Base-by-base conservation (phyloP, 2,797 vertebrate genomes). In the Paguma larvata region DNA sequence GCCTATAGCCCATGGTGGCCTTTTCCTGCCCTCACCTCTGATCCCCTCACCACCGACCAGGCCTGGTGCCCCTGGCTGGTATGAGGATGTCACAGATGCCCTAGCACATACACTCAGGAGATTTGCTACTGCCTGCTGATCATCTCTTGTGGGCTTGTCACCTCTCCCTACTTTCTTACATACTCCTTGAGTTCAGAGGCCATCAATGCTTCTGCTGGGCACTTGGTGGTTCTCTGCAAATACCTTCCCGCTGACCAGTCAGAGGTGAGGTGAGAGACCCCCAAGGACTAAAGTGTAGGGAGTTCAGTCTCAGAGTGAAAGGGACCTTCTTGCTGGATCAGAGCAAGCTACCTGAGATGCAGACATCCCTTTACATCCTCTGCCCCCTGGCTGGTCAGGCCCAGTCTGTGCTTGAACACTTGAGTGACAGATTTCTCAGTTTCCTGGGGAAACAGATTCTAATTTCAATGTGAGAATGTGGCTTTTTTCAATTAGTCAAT, bases 401-500 rank as follows among this genome's bases (percentile, higher is more conserved):
- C 30, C 15, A 6, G 53, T 12, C 11, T 53, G 9, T 13, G 68
- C n/a, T 65, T 53, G 18, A 80, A 62, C 25, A 41, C 77, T 44
- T 89, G 51, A 84, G 41, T 53, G 56, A 85, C 70, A 59, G 80
- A 32, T 77, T 75, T 91, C 23, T 97, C 27, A 46, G 46, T 48
- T 70, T 67, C 62, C 65, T 13, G 23, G 63, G 80, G 56, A 92
- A 84, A 48, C 75, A 65, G 75, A 73, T 91, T 90, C 86, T 73
- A 79, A 92, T 93, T 97, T 82, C 59, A 80, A 25, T 38, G 44
- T 92, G 77, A 96, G 82, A 82, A 34, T 3, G 14, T 27, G 95
- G 48, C 30, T 94, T 80, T 32, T 90, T 78, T 91, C 68, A 46
- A 32, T 44, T 48, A 90, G 63, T 94, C 84, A 67, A 32, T 89